These are phyloP conservation scores for Butorides virescens DNA, from an alignment of 2,113 vertebrate species.

Conservation along the genomic window DNA sequence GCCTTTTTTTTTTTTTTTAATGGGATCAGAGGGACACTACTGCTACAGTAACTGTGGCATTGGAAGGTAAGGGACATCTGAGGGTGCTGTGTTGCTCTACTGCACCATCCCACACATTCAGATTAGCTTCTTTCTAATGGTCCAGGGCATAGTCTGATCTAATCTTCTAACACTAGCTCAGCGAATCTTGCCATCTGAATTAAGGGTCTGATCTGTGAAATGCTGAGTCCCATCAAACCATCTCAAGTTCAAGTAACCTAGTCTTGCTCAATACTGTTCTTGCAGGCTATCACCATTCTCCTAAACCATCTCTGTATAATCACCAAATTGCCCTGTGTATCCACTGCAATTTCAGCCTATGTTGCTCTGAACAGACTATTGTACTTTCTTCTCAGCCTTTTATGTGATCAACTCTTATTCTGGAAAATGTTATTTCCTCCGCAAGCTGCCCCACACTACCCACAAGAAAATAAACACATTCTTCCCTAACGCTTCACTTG, in stretches of 20 bases:
- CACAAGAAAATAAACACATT: not conserved
- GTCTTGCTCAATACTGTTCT: not conserved
- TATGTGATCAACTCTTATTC: not conserved
- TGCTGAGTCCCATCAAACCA: not conserved
- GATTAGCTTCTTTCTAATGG: not conserved
- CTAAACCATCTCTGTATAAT: not conserved
- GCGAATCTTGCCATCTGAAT: not conserved
- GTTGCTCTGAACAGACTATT: not conserved
- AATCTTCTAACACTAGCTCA: not conserved
- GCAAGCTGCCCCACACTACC: not conserved
- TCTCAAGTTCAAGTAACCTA: not conserved
- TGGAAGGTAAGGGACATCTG: not conserved
- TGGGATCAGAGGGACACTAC: not conserved
- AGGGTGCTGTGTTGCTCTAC: not conserved
- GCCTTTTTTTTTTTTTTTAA: no score
- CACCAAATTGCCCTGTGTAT: not conserved
- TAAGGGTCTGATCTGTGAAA: not conserved
- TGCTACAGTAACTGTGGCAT: not conserved
- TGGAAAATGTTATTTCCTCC: not conserved
- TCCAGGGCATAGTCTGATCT: not conserved
- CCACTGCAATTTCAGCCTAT: not conserved
- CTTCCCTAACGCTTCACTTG: accelerated
- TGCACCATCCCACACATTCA: not conserved
- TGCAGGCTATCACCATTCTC: not conserved
- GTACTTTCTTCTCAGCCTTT: not conserved